Base-by-base conservation (phyloP, 2,888 invertebrate species). In the Alloplasta piceator region DNA sequence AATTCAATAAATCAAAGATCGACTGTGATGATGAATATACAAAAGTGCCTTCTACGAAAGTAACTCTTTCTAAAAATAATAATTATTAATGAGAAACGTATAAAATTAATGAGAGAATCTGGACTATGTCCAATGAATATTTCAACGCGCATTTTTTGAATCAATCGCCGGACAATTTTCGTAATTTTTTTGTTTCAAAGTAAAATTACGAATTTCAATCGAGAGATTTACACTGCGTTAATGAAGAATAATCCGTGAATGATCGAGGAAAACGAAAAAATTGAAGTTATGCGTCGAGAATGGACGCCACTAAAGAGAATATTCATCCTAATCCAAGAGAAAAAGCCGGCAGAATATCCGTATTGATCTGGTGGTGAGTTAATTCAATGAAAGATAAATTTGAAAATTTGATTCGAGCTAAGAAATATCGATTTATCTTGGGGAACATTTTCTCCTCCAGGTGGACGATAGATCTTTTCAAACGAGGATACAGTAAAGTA, bases 391-490 rank as follows among this genome's bases (percentile, higher is more conserved):
- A 26, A 26, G 3, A 26, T 26, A 26, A 26, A 26, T 26, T 26
- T 26, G 26, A 26, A 26, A 26, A 26, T 26, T 26, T 2, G 3
- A 26, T 26, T 26, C 3, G 26, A 26, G 26, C 26, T 26, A 26
- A 26, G 26, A 12, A 14, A 71, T 1, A 39, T 1, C 26, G 12
- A 14, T 43, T 60, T 7, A 50, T 67, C 3, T 52, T n/a, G 52
- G 0, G 4, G 14, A 43, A 1, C 6, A 43, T 60, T 61, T 50
- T 60, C 16, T 46, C 82, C 92, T 94, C 50, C 89, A 96, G 96
- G 92, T 98, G 97, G 95, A 95, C 96, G 73, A 93, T 96, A 88
- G 95, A 95, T 5, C 92, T 96, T 87, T 97, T 97, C 92, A 95
- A 94, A 85, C 95, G 95, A 89, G 98, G 97, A 0, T 95, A 95